Percentiles rank a stretch among this genome's conserved stretches.
Conservation (phyloP, 2,888 invertebrate genomes). For the Cryptophagus acutangulus region DNA sequence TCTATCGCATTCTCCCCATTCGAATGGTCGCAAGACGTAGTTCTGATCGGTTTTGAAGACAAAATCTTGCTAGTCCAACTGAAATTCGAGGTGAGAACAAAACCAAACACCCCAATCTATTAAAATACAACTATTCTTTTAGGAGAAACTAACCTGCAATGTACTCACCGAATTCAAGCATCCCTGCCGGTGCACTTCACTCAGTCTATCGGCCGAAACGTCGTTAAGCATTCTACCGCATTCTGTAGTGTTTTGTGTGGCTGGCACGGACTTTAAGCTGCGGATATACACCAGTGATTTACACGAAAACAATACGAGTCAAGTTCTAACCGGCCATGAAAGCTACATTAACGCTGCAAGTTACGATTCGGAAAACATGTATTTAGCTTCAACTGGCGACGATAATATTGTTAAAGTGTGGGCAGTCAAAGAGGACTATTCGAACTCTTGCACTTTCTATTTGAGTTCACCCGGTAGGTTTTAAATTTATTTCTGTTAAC, state of each 20-base stretch:
- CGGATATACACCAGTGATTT: conserved; percentile 55
- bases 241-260: conserved; percentile 52
- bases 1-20: conserved; percentile 58
- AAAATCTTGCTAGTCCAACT: conserved; percentile 55
- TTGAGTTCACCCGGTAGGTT: conserved; percentile 66
- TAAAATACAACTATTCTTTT: conserved; percentile 19
- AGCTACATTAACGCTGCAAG: conserved; percentile 65
- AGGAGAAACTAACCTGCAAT: conserved; percentile 46
- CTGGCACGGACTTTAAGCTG: conserved; percentile 55
- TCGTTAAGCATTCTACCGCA: conserved; percentile 56
- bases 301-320: conserved; percentile 47
- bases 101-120: conserved; percentile 4
- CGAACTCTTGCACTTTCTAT: conserved; percentile 55
- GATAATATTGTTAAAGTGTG: conserved; percentile 71
- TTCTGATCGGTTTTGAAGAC: conserved; percentile 56
- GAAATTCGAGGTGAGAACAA: conserved; percentile 52
- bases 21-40: conserved; percentile 61
- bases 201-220: conserved; percentile 61
- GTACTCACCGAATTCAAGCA: conserved; percentile 55
- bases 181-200: conserved; percentile 52
- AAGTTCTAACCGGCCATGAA: conserved; percentile 59
- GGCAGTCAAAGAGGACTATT: conserved; percentile 52
- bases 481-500: conserved; percentile 13
- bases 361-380: conserved; percentile 65
- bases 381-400: conserved; percentile 70